Base-by-base conservation (phyloP, 2,888 invertebrate species). In the Lysandra coridon region DNA sequence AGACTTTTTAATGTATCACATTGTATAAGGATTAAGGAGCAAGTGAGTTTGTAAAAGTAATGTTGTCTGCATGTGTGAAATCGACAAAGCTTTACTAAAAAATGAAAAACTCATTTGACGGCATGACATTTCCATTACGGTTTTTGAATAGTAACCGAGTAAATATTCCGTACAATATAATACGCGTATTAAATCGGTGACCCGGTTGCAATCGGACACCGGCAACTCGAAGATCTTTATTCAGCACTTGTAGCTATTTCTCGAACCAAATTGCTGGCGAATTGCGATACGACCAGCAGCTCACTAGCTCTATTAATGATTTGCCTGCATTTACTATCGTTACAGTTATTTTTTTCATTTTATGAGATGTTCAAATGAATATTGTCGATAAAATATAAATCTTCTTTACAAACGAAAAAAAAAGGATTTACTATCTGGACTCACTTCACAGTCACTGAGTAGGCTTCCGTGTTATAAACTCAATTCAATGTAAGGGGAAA, bases 121-220 rank as follows among this genome's bases (percentile, higher is more conserved):
- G 7, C 62, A 62, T n/a, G 2, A 62, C n/a, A 23, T 23, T 62
- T 62, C 62, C 62, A 62, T 69, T 69, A 69, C 14, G 33, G 33
- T 69, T 69, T 37, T 69, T 37, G 10, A 69, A 69, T 37, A 69
- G 69, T 33, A 4, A 17, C 14, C 69, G 12, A 30, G 75, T 75
- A 49, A 49, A 75, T 23, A 44, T 44, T 75, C 49, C 44, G 23
- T 49, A 57, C 37, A 76, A 76, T 49, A 57, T n/a, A 76, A 76
- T 7, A 76, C 76, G 33, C 6, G 76, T 33, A 76, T 76, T 76
- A 76, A 76, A 76, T 53, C 57, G 33, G 57, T 76, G 76, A 57
- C 76, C 76, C 53, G 57, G 33, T 33, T 53, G 49, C 23, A 1
- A 76, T 57, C 30, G 76, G 57, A 76, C 76, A 10, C n/a, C 44